Evolutionary conservation across 2,888 invertebrate species (phyloP), one percentile per base, ranked within the genome.

Genomic region (Agrilus mali): DNA sequence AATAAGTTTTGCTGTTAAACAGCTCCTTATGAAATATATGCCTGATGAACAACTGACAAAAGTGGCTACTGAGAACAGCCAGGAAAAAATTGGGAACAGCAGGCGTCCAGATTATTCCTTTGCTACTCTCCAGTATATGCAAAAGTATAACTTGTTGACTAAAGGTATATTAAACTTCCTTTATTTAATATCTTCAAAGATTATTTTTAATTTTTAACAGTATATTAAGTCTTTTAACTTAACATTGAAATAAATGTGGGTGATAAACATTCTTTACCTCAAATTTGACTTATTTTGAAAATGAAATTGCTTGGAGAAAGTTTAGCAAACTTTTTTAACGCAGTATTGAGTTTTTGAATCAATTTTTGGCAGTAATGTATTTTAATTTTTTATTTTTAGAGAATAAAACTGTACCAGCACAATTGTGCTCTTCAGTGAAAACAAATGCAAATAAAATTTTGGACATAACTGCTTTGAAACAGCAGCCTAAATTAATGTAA

Each of bases 51-150:
- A 72, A 49, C 52, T 73, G 33, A 50, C 60, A 47, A 56, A 68
- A 49, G 40, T 60, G 5, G 48, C 53, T 6, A 20, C 32, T 20
- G 48, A n/a, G 44, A 42, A 27, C 36, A 45, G 13, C 44, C 45
- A 7, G 47, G 46, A 16, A 16, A 55, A 59, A 42, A 44, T 56
- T 27, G 51, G 50, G 33, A 56, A 53, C 40, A 52, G 65, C 40
- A 52, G 65, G 42, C 66, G 67, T 7, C 72, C 69, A 17, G 81
- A 82, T 52, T 74, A 82, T 71, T 82, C 82, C 3, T 72, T 80
- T 53, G 80, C 80, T n/a, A 81, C 82, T 8, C 71, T 78, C 57
- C 77, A 79, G 54, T 82, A 82, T 60, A 75, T 82, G 73, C 77
- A 80, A 57, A 74, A 75, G 54, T 81, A 82, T 61, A 76, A 77